Conservation (phyloP, 2,888 invertebrate genomes). For the Oegoconia quadripuncta region DNA sequence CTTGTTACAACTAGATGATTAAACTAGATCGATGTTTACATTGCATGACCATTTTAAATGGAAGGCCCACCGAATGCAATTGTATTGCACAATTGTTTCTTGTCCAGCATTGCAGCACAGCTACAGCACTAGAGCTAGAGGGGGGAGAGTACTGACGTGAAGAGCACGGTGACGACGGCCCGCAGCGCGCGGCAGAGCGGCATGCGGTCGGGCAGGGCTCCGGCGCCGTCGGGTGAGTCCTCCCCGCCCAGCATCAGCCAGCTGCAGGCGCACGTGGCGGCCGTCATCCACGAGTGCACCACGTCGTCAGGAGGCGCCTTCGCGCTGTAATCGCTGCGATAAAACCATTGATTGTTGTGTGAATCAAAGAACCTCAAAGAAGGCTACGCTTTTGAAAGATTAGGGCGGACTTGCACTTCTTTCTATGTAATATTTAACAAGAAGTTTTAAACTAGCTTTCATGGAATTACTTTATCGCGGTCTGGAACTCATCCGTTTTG, state of each 20-base stretch:
- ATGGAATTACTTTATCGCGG: no score
- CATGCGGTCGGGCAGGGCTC: conserved; percentile 53
- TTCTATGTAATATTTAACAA: no score
- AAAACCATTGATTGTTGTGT: not conserved
- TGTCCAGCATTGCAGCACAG: no score
- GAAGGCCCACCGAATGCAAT: no score
- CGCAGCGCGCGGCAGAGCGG: conserved; percentile 60
- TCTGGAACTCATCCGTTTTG: no score
- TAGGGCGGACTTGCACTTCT: no score
- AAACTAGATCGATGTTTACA: no score
- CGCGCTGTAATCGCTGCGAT: conserved; percentile 45
- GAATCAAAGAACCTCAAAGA: not conserved
- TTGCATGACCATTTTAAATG: no score
- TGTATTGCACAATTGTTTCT: no score
- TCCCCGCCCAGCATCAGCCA: conserved; percentile 63
- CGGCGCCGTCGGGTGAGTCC: conserved; percentile 41
- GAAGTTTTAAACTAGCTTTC: no score
- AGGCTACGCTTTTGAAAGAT: no score
- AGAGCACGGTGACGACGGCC: conserved; percentile 54
- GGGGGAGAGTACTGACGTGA: conserved; percentile 44
- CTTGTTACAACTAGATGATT: no score
- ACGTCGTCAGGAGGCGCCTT: conserved; percentile 49
- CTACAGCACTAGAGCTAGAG: not conserved
- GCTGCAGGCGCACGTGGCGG: conserved; percentile 56
- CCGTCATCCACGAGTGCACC: conserved; percentile 53